Percentiles rank a stretch among this genome's conserved stretches.
Conservation (phyloP, 1,140 invertebrate genomes). For the Piezodorus guildinii region DNA sequence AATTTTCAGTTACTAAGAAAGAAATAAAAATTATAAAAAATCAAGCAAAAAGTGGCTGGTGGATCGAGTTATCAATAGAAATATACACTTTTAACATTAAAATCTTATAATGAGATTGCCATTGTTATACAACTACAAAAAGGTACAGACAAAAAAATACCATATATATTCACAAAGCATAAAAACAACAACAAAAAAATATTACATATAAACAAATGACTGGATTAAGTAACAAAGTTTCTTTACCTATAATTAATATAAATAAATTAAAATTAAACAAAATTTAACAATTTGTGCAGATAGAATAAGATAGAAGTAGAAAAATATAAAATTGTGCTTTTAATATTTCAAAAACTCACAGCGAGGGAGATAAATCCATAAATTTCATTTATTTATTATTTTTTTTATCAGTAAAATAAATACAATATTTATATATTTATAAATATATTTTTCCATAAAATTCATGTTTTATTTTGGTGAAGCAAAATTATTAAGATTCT, state of each 20-base stretch:
- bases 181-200: slow-evolving; percentile 16
- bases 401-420: slow-evolving; percentile 8
- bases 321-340: slow-evolving; percentile 15
- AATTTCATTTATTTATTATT: neutral
- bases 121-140: slow-evolving; percentile 22
- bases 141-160: slow-evolving; percentile 22
- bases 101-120: slow-evolving; percentile 28
- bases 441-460: neutral
- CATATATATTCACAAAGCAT: slow-evolving; percentile 21
- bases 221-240: slow-evolving; percentile 11
- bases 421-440: slow-evolving; percentile 5
- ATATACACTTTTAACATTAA: slow-evolving; percentile 25
- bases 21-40: too few relatives aligned
- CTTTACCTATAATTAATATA: neutral
- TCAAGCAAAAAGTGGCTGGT: neutral
- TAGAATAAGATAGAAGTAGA: slow-evolving; percentile 16
- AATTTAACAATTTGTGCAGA: slow-evolving; percentile 9
- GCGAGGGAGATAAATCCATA: slow-evolving; percentile 5
- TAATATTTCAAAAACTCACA: slow-evolving; percentile 7
- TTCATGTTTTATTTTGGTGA: neutral
- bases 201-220: slow-evolving; percentile 22
- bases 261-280: slow-evolving; percentile 5
- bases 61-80: slow-evolving; percentile 20
- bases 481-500: slow-evolving; percentile 1
- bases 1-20: too few relatives aligned